Conservation (phyloP, 2,888 invertebrate genomes). For the Trichopria drosophilae region DNA sequence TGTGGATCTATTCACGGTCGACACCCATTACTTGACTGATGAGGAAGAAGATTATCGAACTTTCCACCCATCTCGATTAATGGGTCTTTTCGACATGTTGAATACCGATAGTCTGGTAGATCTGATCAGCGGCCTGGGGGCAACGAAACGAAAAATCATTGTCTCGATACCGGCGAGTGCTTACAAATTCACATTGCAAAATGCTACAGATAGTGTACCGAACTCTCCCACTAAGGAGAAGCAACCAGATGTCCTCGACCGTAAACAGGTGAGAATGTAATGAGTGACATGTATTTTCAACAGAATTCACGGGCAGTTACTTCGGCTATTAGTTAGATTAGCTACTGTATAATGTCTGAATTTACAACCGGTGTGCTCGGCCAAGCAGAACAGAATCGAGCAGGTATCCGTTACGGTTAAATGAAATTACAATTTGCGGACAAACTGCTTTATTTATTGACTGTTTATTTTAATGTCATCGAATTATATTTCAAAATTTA, state of each 20-base stretch:
- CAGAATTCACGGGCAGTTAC: not conserved
- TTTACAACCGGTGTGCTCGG: too few relatives aligned
- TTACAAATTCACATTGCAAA: conserved; percentile 68
- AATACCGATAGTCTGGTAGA: conserved; percentile 79
- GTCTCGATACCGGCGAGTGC: conserved; percentile 74
- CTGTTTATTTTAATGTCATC: too few relatives aligned
- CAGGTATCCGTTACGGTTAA: too few relatives aligned
- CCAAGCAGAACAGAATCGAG: too few relatives aligned
- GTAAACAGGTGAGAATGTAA: conserved; percentile 60
- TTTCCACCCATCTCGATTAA: conserved; percentile 74
- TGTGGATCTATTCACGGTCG: conserved; percentile 69
- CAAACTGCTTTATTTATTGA: too few relatives aligned
- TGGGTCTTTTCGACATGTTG: conserved; percentile 76
- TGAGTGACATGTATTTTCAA: not conserved
- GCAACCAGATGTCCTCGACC: conserved; percentile 63
- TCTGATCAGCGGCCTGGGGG: conserved; percentile 70
- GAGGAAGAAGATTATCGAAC: conserved; percentile 65
- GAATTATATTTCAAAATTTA: too few relatives aligned
- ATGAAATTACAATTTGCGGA: too few relatives aligned
- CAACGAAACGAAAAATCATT: conserved; percentile 71
- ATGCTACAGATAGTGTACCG: conserved; percentile 69
- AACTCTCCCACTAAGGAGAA: conserved; percentile 67
- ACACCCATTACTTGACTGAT: conserved; percentile 70
- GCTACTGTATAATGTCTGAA: not conserved
- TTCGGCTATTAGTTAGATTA: too few relatives aligned